Conservation (phyloP, 2,888 invertebrate genomes). For the Ophion ventricosus region DNA sequence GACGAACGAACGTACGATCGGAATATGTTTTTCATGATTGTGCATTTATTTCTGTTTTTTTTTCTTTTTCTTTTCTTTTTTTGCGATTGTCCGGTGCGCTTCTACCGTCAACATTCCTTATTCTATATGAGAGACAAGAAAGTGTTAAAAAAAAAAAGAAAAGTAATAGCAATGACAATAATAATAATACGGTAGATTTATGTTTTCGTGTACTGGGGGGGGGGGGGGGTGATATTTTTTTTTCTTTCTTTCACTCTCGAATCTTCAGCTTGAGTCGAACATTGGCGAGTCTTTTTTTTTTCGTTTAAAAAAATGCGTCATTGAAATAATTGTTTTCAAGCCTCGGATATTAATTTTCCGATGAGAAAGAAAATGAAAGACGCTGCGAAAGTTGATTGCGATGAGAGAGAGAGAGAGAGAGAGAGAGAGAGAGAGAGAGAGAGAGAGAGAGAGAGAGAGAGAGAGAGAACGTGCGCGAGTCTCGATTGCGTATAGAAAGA, state of each 20-base stretch:
- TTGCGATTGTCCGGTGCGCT: conserved; percentile 20
- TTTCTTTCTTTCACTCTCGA: too few species aligned
- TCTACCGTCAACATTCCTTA: conserved; percentile 33
- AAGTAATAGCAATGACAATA: background rate
- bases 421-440: too few species aligned
- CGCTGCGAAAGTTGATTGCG: too few species aligned
- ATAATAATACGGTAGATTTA: background rate
- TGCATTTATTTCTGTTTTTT: conserved; percentile 21
- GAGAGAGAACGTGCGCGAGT: conserved; percentile 13
- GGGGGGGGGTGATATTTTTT: too few species aligned
- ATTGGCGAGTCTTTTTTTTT: too few species aligned
- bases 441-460: too few species aligned
- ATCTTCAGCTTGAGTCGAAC: too few species aligned
- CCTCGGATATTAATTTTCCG: too few species aligned
- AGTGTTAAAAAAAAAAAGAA: conserved; percentile 25
- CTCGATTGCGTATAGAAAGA: conserved; percentile 43
- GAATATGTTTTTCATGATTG: conserved; percentile 47
- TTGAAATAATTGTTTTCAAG: too few species aligned
- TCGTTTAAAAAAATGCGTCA: too few species aligned
- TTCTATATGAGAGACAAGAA: conserved; percentile 40
- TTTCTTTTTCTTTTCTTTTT: conserved; percentile 16
- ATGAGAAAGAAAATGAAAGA: background rate
- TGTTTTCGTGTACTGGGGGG: background rate
- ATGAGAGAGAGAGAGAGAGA: too few species aligned
- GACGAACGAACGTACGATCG: conserved; percentile 54